Percentiles rank a stretch among this genome's conserved stretches.
phyloP scores from a whole-genome alignment of 2,797 vertebrate genomes.

The Cossypha dichroa region DNA sequence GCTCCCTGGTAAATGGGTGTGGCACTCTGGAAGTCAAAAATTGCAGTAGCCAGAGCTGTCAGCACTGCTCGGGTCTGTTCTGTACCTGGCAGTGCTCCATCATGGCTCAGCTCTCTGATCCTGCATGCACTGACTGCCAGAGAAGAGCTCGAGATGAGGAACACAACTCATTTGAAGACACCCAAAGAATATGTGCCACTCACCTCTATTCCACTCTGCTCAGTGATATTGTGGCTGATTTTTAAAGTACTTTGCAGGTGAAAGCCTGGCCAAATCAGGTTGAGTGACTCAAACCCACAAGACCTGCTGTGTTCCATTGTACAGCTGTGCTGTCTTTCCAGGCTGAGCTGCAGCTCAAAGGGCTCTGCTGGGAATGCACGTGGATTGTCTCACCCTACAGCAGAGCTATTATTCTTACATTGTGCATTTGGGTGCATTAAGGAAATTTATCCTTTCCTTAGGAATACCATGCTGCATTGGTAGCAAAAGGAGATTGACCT shows the following conservation, averaged over 20 bases:
- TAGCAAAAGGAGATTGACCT: not conserved
- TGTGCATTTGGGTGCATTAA: not conserved
- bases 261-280: not conserved
- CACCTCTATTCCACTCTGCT: not conserved
- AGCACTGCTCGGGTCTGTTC: not conserved
- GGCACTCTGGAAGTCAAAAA: not conserved
- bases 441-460: not conserved
- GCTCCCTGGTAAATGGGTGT: not conserved
- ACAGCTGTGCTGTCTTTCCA: not conserved
- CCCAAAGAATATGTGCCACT: not conserved
- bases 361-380: not conserved
- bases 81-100: not conserved
- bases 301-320: not conserved
- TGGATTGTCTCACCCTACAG: not conserved
- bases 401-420: not conserved
- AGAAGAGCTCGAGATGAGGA: not conserved
- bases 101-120: not conserved
- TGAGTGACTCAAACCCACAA: fast-evolving
- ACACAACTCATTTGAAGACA: not conserved
- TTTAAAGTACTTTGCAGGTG: not conserved
- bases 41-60: not conserved
- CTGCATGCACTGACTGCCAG: not conserved
- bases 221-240: not conserved
- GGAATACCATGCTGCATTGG: not conserved
- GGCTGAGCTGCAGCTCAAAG: not conserved